Base-by-base conservation (phyloP, 2,888 invertebrate species). In the Xanthia icteritia region DNA sequence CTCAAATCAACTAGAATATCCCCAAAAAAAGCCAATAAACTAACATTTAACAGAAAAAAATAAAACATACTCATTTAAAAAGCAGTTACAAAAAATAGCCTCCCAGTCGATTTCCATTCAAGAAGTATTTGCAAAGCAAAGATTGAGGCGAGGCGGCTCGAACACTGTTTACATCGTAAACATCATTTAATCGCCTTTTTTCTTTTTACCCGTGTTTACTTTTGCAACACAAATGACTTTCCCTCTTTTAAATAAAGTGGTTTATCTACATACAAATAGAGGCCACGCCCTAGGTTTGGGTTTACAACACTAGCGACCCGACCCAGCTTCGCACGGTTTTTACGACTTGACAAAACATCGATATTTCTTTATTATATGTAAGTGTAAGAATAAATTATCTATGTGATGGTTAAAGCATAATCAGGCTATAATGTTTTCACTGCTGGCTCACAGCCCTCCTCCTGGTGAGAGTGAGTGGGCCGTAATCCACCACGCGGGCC, bases 141-240 rank as follows among this genome's bases (percentile, higher is more conserved):
- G 93, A 94, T 94, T 92, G 93, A 91, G 90, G 89, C 88, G 90
- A 79, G 51, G 73, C 78, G 89, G 87, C 88, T 84, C 87, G 83
- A 88, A 90, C 84, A 86, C 88, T 94, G 92, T 95, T 94, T 93
- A 90, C 93, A 90, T 74, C 87, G 93, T 90, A 92, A 95, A 95
- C 94, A 94, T 91, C 93, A 91, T 92, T 92, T 95, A 94, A 94
- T 94, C 93, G 92, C 89, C 92, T 92, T 93, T 91, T 93, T 93
- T 92, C 92, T 92, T 92, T 91, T 89, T 86, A 72, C 69, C 77
- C 88, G 83, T 90, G 88, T 92, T 91, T 90, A 88, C 91, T 87
- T 87, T 84, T 88, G 77, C 85, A 83, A 84, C 83, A 86, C 90
- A 91, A 90, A 92, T 88, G 85, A 90, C 90, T 89, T 91, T 90